phyloP scores from a whole-genome alignment of 2,797 vertebrate species.

The Arremon brunneinucha region DNA sequence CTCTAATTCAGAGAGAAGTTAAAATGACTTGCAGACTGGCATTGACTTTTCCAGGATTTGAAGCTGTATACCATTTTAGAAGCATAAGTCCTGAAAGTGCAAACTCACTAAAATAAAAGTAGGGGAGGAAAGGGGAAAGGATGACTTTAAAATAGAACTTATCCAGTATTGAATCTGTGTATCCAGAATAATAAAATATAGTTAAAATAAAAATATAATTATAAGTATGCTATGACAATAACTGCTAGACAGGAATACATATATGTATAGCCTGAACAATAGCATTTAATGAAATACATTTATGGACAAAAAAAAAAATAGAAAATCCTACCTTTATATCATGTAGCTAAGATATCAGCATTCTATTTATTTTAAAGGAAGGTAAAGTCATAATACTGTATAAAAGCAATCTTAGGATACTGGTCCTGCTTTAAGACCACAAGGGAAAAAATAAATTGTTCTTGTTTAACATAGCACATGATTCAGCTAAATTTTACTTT shows the following conservation, averaged over 20 bases:
- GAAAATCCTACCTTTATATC: background rate
- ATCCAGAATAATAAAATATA: background rate
- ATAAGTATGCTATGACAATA: background rate
- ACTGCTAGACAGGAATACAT: background rate
- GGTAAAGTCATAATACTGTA: background rate
- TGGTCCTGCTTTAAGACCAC: background rate
- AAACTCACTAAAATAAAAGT: background rate
- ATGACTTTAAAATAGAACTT: background rate
- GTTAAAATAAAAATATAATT: background rate
- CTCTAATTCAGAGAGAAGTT: background rate
- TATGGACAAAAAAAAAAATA: background rate
- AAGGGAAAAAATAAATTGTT: background rate
- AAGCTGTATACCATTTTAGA: background rate
- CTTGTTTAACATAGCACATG: background rate
- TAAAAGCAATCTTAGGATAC: background rate
- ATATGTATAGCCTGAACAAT: background rate
- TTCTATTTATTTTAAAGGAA: background rate
- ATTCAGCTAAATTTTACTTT: background rate
- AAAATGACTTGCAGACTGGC: background rate
- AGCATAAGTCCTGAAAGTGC: background rate
- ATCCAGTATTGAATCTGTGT: background rate
- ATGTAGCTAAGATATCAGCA: background rate
- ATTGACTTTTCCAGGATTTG: background rate
- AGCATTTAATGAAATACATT: background rate
- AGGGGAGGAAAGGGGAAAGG: accelerated